phyloP scores from a whole-genome alignment of 2,888 invertebrate species.

The Habroteleia sp. region DNA sequence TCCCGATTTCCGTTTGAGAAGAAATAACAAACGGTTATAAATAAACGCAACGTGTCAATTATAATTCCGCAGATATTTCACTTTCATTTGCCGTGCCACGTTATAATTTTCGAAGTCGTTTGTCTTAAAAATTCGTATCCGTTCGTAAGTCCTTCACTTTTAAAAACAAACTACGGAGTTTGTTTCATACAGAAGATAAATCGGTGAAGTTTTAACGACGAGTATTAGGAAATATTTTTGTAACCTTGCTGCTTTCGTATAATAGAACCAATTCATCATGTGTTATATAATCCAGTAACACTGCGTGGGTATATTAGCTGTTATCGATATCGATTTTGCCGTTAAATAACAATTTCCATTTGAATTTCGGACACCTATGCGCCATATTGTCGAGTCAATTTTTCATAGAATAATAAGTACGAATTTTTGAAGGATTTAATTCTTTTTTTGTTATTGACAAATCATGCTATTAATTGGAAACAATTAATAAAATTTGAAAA shows the following conservation, averaged over 20 bases:
- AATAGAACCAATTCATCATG: conserved; percentile 59
- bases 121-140: conserved; percentile 50
- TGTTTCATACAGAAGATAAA: conserved; percentile 60
- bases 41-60: conserved; percentile 24
- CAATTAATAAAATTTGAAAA: no score
- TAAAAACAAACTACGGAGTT: conserved; percentile 59
- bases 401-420: no score
- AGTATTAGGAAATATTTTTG: conserved; percentile 59
- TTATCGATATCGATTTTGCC: conserved; percentile 29
- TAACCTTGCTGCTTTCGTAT: conserved; percentile 56
- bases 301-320: conserved; percentile 10
- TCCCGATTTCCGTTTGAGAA: no score
- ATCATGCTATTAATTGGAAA: no score
- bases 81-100: conserved; percentile 15
- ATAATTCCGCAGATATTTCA: conserved; percentile 38
- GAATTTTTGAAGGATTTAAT: no score
- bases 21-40: no score
- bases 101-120: conserved; percentile 48
- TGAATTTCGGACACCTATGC: no score
- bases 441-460: no score
- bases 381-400: no score
- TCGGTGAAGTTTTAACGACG: conserved; percentile 58
- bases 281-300: conserved; percentile 50
- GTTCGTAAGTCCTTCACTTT: conserved; percentile 54
- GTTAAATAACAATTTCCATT: conserved; percentile 42